Evolutionary conservation across 2,888 invertebrate species (phyloP), one percentile per base, ranked within the genome.

Genomic region (Acleris holmiana): DNA sequence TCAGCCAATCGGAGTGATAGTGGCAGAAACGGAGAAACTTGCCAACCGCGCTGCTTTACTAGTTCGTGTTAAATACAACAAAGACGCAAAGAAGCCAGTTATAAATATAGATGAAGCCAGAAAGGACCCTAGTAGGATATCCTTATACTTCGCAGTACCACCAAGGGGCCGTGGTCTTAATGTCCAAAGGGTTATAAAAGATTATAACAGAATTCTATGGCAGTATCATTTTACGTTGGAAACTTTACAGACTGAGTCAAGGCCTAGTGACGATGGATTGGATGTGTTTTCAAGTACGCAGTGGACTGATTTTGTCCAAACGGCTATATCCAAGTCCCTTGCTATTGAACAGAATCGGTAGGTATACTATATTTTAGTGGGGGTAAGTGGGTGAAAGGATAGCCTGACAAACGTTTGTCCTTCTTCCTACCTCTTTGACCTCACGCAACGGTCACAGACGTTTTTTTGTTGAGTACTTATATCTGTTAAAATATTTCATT

Each of bases 171-270:
- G 80, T 49, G 91, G 91, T 0, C 17, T 69, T 0, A 79, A 94
- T 68, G 81, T 93, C 1, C 85, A 88, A 40, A 90, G 88, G 64
- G 86, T 93, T 0, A 82, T 95, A 7, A 94, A 93, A 66, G 96
- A 96, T 0, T 84, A 76, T 29, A 91, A 93, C 48, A 83, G 91
- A 51, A 84, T 93, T 56, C 94, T 90, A 3, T 77, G 86, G 18
- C 96, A 97, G 76, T 96, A 95, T 74, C 95, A 95, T 77, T 96
- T 93, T 70, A 93, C 94, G 1, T 95, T 96, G 95, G 96, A 96
- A 80, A 93, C 94, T 0, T 93, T 94, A 49, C 85, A 90, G 6
- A 93, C 94, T 68, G 84, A 94, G 0, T 93, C 94, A 13, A 81
- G 93, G 41, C 96, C 96, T 0, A 88, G 86, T 29, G 96, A 96